These are phyloP conservation scores for Pseudeuparius sepicola DNA, from an alignment of 2,888 invertebrate genomes.

Conservation along the genomic window DNA sequence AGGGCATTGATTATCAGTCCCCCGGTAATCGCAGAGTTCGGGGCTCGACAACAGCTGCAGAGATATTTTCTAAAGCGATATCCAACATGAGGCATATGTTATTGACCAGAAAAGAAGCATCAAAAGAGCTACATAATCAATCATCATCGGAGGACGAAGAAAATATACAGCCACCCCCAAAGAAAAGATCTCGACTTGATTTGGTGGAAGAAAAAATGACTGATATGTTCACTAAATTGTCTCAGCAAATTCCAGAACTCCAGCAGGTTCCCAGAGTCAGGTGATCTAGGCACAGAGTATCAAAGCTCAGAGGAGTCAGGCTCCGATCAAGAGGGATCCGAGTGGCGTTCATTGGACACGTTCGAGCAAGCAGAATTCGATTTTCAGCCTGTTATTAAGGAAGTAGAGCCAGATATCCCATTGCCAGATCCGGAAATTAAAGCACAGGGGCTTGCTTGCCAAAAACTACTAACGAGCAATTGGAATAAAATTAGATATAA, in stretches of 20 bases:
- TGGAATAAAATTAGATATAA: constrained; percentile 17
- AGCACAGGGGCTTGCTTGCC: constrained; percentile 13
- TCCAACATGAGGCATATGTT: constrained; percentile 19
- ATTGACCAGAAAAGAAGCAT: constrained; percentile 18
- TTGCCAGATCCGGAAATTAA: constrained; percentile 13
- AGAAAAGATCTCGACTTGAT: no score
- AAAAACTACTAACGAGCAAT: constrained; percentile 13
- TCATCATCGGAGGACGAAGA: no score
- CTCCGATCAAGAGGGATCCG: no score
- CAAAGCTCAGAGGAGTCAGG: no score
- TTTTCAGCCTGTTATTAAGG: constrained; percentile 9
- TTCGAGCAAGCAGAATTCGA: no score
- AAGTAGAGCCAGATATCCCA: constrained; percentile 13
- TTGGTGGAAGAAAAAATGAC: no score
- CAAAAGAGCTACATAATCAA: constrained; percentile 7
- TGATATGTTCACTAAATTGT: no score
- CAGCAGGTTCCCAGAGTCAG: no score
- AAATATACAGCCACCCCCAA: no score
- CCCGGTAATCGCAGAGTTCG: constrained; percentile 20
- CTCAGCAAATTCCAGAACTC: no score
- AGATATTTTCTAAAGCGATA: constrained; percentile 19
- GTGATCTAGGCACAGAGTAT: no score
- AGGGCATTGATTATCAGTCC: constrained; percentile 21
- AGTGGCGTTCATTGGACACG: no score
- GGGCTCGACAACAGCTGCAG: constrained; percentile 21